These are phyloP conservation scores for Ranitomeya variabilis DNA, from an alignment of 2,113 vertebrate species.

Conservation along the genomic window DNA sequence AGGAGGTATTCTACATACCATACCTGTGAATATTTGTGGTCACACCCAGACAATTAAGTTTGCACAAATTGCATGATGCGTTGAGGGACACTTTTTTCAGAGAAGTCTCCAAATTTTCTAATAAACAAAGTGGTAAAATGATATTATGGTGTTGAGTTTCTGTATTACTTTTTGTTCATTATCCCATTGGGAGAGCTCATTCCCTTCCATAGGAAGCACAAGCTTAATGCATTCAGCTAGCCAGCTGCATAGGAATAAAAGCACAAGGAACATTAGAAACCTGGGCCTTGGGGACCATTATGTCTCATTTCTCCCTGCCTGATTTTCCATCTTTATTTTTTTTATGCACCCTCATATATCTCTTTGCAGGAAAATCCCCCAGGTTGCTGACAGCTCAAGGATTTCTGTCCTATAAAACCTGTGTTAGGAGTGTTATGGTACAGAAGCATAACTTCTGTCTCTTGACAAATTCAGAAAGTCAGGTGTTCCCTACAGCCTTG, in stretches of 20 bases:
- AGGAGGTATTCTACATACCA: not conserved
- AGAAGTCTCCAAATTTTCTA: conserved; percentile 56
- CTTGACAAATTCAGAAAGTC: conserved; percentile 41
- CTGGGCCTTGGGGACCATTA: conserved; percentile 51
- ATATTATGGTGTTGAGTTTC: conserved; percentile 65
- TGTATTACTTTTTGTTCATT: conserved; percentile 60
- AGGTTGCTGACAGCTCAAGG: conserved; percentile 52
- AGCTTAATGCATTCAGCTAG: conserved; percentile 52
- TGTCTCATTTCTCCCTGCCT: conserved; percentile 53
- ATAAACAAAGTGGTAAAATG: conserved; percentile 63
- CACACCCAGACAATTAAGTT: conserved; percentile 2
- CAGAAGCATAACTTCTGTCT: conserved; percentile 54
- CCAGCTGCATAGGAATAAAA: conserved; percentile 58
- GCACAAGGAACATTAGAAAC: conserved; percentile 30
- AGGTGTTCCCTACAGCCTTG: conserved; percentile 47
- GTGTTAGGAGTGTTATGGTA: conserved; percentile 52
- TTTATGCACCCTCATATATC: conserved; percentile 51
- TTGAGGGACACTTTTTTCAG: conserved; percentile 22
- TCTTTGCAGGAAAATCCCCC: conserved; percentile 29
- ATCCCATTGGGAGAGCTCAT: conserved; percentile 59
- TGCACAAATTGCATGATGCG: conserved; percentile 7
- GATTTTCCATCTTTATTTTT: conserved; percentile 53
- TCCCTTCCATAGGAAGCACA: conserved; percentile 59
- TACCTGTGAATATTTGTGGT: not conserved
- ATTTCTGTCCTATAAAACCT: conserved; percentile 55